A percentile compares a stretch with the other conserved stretches of the same genome.
Conservation (phyloP, 2,113 vertebrate species). For the Epinephelus lanceolatus region DNA sequence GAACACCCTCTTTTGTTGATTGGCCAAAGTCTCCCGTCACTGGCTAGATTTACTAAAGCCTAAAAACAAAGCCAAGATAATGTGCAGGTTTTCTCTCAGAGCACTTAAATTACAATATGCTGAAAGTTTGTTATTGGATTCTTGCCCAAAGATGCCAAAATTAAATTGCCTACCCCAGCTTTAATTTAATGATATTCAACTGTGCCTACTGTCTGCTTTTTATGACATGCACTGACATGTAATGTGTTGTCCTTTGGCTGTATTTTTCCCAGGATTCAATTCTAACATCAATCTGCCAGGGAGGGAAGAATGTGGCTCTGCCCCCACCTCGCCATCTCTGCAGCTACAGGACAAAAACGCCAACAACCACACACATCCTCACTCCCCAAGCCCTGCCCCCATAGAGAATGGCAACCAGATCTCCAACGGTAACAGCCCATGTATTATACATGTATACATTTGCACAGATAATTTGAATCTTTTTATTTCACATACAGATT, state of each 20-base stretch:
- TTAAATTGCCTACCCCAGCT: too few species aligned
- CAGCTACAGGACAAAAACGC: constrained; percentile 95
- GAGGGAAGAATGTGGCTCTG: constrained; percentile 86
- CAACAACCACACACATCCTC: constrained; percentile 88
- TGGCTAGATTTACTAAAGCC: too few species aligned
- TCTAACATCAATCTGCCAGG: constrained; percentile 92
- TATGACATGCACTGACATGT: constrained; percentile 1
- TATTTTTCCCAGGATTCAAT: constrained; percentile 87
- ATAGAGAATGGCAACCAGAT: constrained; percentile 95
- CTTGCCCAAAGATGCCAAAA: too few species aligned
- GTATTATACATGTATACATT: neutral
- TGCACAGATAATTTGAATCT: neutral
- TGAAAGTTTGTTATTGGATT: too few species aligned
- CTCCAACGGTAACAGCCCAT: constrained; percentile 88
- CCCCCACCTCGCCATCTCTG: constrained; percentile 83
- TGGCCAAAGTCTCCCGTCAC: too few species aligned
- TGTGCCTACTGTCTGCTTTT: neutral
- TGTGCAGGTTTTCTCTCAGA: too few species aligned
- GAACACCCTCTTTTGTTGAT: too few species aligned
- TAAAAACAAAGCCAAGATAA: too few species aligned
- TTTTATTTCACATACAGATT: neutral
- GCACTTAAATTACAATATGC: too few species aligned
- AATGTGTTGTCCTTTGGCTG: constrained; percentile 17
- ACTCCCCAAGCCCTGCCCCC: constrained; percentile 82
- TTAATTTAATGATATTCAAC: too few species aligned